These are phyloP conservation scores for Lomographa bimaculata DNA, from an alignment of 2,888 invertebrate species.

Conservation along the genomic window DNA sequence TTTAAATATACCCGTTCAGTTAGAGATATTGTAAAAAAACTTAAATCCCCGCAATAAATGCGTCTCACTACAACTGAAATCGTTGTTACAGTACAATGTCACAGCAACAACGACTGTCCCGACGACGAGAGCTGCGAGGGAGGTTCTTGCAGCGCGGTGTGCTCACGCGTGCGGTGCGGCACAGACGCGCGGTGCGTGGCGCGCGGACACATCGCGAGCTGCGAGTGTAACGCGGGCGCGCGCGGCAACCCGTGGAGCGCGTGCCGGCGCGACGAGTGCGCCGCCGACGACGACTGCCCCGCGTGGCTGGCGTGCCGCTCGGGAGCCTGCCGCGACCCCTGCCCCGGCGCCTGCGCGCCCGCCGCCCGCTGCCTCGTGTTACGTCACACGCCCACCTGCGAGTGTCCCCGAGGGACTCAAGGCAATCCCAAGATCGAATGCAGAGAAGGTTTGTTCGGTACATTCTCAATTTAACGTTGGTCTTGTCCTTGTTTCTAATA, in stretches of 20 bases:
- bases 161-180: conserved; percentile 91
- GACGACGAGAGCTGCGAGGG: conserved; percentile 92
- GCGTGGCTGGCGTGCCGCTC: conserved; percentile 90
- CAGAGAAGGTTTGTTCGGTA: conserved; percentile 69
- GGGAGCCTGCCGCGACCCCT: conserved; percentile 92
- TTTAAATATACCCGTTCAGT: too few species aligned
- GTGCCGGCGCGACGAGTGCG: conserved; percentile 91
- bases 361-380: conserved; percentile 90
- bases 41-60: too few species aligned
- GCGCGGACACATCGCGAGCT: conserved; percentile 91
- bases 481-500: too few species aligned
- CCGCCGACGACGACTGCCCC: conserved; percentile 89
- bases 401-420: conserved; percentile 91
- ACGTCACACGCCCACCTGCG: conserved; percentile 90
- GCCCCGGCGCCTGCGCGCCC: conserved; percentile 92
- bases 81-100: conserved; percentile 88
- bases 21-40: too few species aligned
- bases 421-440: conserved; percentile 91
- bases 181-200: conserved; percentile 89
- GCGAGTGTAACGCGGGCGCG: conserved; percentile 89
- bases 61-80: too few species aligned
- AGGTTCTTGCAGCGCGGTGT: conserved; percentile 91
- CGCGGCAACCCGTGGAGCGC: conserved; percentile 91
- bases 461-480: too few species aligned
- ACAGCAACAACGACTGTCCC: conserved; percentile 93